Base-by-base conservation (phyloP, 2,113 vertebrate species). In the Lampris megalopsis region DNA sequence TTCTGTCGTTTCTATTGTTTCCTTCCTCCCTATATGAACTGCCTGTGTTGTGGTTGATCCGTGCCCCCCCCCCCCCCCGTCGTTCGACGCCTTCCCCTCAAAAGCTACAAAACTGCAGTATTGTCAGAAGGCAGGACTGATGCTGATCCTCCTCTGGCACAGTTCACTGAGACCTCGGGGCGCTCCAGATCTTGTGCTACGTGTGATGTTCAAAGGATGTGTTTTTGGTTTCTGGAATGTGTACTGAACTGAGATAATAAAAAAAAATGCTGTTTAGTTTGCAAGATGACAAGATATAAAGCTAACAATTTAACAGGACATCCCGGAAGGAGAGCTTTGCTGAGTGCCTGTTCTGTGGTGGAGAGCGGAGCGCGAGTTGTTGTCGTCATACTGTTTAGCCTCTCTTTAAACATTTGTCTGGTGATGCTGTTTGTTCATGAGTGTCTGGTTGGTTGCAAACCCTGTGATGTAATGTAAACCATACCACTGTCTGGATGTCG, bases 401-500 rank as follows among this genome's bases (percentile, higher is more conserved):
- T 94, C 86, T 92, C 85, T 89, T 83, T 89, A 84, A 81, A 70
- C 93, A 94, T 92, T 80, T 65, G 94, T 95, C 79, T 87, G 86
- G 94, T 96, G 94, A 92, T 88, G 88, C 89, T 95, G 93, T 96
- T 93, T 94, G 93, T 92, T 87, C 92, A 89, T 87, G 95, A 94
- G 92, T 91, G 95, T 96, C 93, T 93, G 96, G 92, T 86, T 93
- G 96, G 94, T 90, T 94, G 93, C 24, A 94, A 95, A 93, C 92
- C 92, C 91, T 95, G 95, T 96, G 84, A 86, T 94, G 94, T 96
- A 87, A 88, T 90, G 94, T 96, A 94, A 90, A 93, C 91, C 91
- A 93, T 93, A 89, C 93, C 95, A 93, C 94, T 95, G 94, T 93
- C 93, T 94, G 95, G 94, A 95, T 90, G 95, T 96, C 94, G 93